These are phyloP conservation scores for Yponomeuta plumbellus DNA, from an alignment of 2,888 invertebrate genomes.

Conservation along the genomic window DNA sequence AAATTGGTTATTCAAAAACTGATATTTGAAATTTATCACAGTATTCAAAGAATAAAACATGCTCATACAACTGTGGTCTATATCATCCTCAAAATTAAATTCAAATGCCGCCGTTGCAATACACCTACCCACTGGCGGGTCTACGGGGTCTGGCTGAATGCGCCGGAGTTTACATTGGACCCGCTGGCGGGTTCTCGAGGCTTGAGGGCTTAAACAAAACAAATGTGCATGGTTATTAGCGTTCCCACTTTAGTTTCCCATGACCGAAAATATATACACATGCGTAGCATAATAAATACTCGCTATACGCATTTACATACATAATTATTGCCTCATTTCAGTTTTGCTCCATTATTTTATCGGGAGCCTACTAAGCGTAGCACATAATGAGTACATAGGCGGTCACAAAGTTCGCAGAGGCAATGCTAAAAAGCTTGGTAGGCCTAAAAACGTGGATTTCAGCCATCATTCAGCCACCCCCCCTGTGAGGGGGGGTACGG, in stretches of 20 bases:
- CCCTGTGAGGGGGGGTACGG: conserved; percentile 23
- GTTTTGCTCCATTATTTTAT: conserved; percentile 8
- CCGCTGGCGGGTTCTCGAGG: too few species aligned
- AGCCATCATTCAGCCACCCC: conserved; percentile 44
- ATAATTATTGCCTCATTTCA: conserved; percentile 7
- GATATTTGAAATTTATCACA: too few species aligned
- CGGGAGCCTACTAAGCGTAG: not conserved
- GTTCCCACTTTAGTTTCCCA: not conserved
- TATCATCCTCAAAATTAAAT: too few species aligned
- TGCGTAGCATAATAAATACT: not conserved
- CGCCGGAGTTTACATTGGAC: too few species aligned
- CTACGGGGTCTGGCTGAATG: too few species aligned
- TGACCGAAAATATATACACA: not conserved
- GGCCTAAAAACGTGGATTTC: conserved; percentile 71
- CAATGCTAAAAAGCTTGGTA: conserved; percentile 65
- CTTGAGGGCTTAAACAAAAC: too few species aligned
- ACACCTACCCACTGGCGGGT: too few species aligned
- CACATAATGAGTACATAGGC: conserved; percentile 19
- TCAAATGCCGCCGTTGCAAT: too few species aligned
- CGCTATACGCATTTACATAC: not conserved
- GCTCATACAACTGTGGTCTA: too few species aligned
- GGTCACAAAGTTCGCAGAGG: conserved; percentile 47
- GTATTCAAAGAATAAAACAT: too few species aligned
- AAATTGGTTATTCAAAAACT: too few species aligned
- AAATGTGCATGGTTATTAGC: too few species aligned